These are phyloP conservation scores for Lithobates pipiens DNA, from an alignment of 2,797 vertebrate species.

Conservation along the genomic window DNA sequence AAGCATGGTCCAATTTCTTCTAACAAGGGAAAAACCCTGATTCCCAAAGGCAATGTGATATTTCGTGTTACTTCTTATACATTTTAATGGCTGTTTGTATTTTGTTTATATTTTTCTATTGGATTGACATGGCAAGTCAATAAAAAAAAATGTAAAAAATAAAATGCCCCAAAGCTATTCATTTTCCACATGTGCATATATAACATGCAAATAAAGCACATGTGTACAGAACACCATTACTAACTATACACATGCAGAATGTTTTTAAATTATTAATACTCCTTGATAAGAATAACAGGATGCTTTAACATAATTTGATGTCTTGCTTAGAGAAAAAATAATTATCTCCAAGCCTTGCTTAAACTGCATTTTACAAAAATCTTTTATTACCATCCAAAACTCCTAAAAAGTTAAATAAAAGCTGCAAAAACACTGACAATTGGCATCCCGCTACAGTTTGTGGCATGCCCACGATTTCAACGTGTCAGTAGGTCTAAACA, in stretches of 20 bases:
- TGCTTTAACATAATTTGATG: not conserved
- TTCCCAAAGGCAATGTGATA: too few relatives aligned
- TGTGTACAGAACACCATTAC: too few relatives aligned
- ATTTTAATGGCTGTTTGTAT: too few relatives aligned
- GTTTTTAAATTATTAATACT: not conserved
- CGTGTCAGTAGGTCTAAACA: conserved; percentile 18
- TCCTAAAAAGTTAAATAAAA: not conserved
- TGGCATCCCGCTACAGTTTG: not conserved
- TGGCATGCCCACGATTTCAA: not conserved
- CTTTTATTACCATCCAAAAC: not conserved
- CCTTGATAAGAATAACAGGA: not conserved
- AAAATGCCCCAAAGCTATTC: too few relatives aligned
- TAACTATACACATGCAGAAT: not conserved
- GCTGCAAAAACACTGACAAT: not conserved
- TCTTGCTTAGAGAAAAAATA: not conserved
- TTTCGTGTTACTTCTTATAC: too few relatives aligned
- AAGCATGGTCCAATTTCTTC: too few relatives aligned
- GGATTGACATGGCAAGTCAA: too few relatives aligned
- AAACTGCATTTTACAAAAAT: not conserved
- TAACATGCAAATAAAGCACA: too few relatives aligned
- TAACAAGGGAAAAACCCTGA: too few relatives aligned
- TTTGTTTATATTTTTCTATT: too few relatives aligned
- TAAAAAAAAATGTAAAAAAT: too few relatives aligned
- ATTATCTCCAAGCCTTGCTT: not conserved
- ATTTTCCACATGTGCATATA: too few relatives aligned